Evolutionary conservation across 2,888 invertebrate genomes (phyloP), one percentile per base, ranked within the genome.

Genomic region (Aphidius colemani): DNA sequence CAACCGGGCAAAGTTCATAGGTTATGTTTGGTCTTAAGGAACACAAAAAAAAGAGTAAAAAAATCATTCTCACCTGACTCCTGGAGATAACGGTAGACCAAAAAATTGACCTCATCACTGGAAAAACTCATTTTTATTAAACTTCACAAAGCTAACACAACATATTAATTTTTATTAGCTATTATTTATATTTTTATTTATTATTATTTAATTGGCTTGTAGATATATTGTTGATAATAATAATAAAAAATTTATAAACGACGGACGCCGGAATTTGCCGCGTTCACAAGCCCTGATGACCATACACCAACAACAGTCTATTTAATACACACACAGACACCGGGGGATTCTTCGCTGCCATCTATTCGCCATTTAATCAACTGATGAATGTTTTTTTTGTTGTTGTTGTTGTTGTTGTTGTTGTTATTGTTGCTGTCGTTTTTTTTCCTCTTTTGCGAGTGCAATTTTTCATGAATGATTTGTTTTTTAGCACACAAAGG

Each of bases 51-150:
- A 41, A 2, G 7, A 41, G 43, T 2, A 55, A 55, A 55, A 11
- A n/a, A 11, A 7, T 11, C 46, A 10, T 63, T 78, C 85, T 79
- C 83, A 98, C 98, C 99, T 76, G 98, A 97, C 86, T 99, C 99
- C 83, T 98, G 97, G 69, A 99, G 88, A 84, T 99, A 99, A 78
- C 98, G 89, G 84, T 98, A 99, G 67, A 99, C 97, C 73, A 99
- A 87, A 84, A 96, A 99, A 85, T 99, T 99, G 8, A 99, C 96
- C 89, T 99, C 98, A 85, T 99, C 98, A 84, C 97, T 98, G 74
- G 96, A 95, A 85, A 98, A 97, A 88, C 96, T 98, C 98, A 98
- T 98, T 69, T 71, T 82, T 76, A 65, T 70, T 66, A 57, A 62
- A 63, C 70, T 72, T 71, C 64, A 53, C 67, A 60, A 41, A 59